Evolutionary conservation across 2,888 invertebrate species (phyloP), one percentile per base, ranked within the genome.

Genomic region (Drosophila kanekoi): DNA sequence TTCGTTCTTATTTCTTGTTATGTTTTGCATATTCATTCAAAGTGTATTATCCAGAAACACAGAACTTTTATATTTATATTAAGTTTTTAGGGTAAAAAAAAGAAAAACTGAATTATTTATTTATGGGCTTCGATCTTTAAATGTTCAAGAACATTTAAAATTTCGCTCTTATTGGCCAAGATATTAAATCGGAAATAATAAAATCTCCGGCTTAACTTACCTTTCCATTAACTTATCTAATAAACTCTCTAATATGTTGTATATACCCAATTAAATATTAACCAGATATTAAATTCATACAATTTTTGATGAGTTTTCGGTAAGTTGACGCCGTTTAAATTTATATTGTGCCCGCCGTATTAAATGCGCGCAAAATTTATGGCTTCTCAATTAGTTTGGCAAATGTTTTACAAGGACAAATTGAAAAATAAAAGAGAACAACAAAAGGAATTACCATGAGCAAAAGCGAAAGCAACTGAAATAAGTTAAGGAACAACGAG

Each of bases 401-500:
- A 60, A 63, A 48, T 58, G 54, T n/a, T 45, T 43, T 28, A 33
- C 35, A 44, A 40, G 48, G 58, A 38, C 18, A 52, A 72, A 63
- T 72, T 58, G 49, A 69, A 77, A 69, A 62, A 67, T 28, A 47
- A 63, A 43, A 59, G 37, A 59, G 14, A 62, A 23, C 52, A 61
- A 70, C 18, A 59, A 61, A 58, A 28, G 48, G 65, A 79, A 81
- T 81, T 79, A 77, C 53, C 70, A 51, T 41, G 54, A 68, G 43
- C 48, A 59, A 73, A 57, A 68, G 43, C 48, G 69, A 69, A 37
- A 61, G 57, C 44, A 48, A 59, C 41, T 59, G 62, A 81, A 77
- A 64, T 52, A 81, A 77, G 71, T 72, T 63, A 66, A 68, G 53
- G 65, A 53, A 77, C 81, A 69, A 70, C 58, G 57, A 77, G 67